Percentiles rank a stretch among this genome's conserved stretches.
These are phyloP conservation scores for Pinna nobilis DNA, from an alignment of 1,140 invertebrate genomes.

Conservation along the genomic window DNA sequence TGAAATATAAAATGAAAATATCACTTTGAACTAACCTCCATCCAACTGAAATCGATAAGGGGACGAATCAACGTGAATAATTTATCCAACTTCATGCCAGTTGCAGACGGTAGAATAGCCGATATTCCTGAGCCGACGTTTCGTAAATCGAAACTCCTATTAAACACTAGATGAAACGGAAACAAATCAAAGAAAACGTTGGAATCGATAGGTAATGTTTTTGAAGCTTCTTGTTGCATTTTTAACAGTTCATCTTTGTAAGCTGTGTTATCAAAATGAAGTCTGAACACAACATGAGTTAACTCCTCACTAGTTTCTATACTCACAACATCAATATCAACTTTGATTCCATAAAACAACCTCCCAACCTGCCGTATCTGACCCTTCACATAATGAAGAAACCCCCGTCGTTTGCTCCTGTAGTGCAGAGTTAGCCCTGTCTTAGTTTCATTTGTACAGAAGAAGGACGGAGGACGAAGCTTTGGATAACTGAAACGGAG, in stretches of 20 bases:
- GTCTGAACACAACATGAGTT: slow-evolving; percentile 94
- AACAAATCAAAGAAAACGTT: slow-evolving; percentile 94
- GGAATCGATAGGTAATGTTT: slow-evolving; percentile 78
- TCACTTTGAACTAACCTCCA: slow-evolving; percentile 83
- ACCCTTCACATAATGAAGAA: slow-evolving; percentile 97
- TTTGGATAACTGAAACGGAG: slow-evolving; percentile 92
- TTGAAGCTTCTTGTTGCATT: slow-evolving; percentile 49
- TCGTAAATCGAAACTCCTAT: slow-evolving; percentile 93
- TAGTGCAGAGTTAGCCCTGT: slow-evolving; percentile 89
- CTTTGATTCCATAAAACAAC: slow-evolving; percentile 94
- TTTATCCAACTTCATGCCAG: slow-evolving; percentile 83
- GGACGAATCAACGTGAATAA: slow-evolving; percentile 94
- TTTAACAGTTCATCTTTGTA: slow-evolving; percentile 63
- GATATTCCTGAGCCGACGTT: slow-evolving; percentile 90
- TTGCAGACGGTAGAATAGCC: slow-evolving; percentile 89
- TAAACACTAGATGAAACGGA: slow-evolving; percentile 97
- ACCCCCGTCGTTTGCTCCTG: slow-evolving; percentile 92
- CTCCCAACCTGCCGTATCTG: slow-evolving; percentile 85
- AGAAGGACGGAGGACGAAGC: slow-evolving; percentile 95
- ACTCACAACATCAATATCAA: slow-evolving; percentile 90
- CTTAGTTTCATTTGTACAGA: slow-evolving; percentile 95
- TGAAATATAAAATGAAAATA: too few species aligned
- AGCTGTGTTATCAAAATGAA: slow-evolving; percentile 95
- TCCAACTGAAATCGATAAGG: slow-evolving; percentile 94
- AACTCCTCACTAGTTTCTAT: slow-evolving; percentile 92